Evolutionary conservation across 2,888 invertebrate genomes (phyloP).

Genomic region (Beris chalybata): DNA sequence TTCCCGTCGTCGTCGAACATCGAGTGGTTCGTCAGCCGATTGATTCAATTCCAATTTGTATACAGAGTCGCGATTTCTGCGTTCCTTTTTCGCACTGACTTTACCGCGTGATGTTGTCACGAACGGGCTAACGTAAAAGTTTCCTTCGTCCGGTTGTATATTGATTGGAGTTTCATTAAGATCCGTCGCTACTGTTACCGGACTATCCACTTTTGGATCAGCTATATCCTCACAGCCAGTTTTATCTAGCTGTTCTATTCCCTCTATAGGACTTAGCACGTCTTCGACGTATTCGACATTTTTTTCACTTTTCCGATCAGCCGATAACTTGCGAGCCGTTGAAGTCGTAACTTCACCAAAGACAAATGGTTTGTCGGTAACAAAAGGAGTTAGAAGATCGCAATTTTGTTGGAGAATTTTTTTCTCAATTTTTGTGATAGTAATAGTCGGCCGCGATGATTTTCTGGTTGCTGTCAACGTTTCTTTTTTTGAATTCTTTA

Average conservation of each 20-base stretch:
- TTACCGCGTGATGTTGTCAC: slow-evolving; percentile 62
- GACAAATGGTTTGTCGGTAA: slow-evolving; percentile 9
- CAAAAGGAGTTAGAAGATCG: not conserved
- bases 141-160: not conserved
- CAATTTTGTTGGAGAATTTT: not conserved
- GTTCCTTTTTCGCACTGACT: slow-evolving; percentile 58
- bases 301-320: slow-evolving; percentile 24
- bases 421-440: not conserved
- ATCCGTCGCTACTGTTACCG: not conserved
- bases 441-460: too few relatives aligned
- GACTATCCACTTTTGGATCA: not conserved
- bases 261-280: slow-evolving; percentile 10
- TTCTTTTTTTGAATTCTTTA: not conserved
- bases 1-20: slow-evolving; percentile 13
- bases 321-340: slow-evolving; percentile 40
- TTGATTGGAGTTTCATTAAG: slow-evolving; percentile 29
- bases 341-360: slow-evolving; percentile 43
- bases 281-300: not conserved
- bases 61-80: slow-evolving; percentile 48
- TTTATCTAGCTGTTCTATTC: slow-evolving; percentile 14
- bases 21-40: slow-evolving; percentile 15
- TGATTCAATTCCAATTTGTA: slow-evolving; percentile 42
- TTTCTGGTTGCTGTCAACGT: too few relatives aligned
- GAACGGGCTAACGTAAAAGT: slow-evolving; percentile 54
- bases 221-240: not conserved